Percentiles rank a stretch among this genome's conserved stretches.
Evolutionary conservation across 2,888 invertebrate genomes (phyloP).

Genomic region (Chelonus formosanus): DNA sequence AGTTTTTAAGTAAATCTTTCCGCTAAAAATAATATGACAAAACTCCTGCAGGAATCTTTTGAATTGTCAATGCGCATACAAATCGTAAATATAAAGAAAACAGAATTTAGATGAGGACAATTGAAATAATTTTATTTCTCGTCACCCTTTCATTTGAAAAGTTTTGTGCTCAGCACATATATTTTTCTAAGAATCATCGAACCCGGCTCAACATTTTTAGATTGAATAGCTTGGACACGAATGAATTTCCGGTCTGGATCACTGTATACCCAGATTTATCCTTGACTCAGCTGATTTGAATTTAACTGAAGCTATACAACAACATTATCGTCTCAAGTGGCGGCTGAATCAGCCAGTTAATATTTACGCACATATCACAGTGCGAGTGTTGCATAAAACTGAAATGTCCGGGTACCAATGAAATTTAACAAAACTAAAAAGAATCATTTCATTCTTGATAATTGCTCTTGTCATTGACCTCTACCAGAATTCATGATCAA

Average conservation of each 20-base stretch:
- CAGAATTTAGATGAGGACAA: constrained; percentile 1
- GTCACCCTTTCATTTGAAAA: background rate
- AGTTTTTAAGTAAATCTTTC: constrained; percentile 2
- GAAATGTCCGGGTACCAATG: too few species aligned
- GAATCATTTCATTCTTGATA: too few species aligned
- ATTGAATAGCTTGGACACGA: constrained; percentile 26
- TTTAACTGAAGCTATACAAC: constrained; percentile 18
- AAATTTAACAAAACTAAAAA: too few species aligned
- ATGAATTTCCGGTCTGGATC: constrained; percentile 29
- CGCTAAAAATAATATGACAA: background rate
- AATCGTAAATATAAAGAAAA: constrained; percentile 5
- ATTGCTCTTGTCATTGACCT: too few species aligned
- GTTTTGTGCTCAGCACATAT: background rate
- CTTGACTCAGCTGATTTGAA: constrained; percentile 29
- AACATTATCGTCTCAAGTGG: constrained; percentile 11
- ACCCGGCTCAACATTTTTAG: constrained; percentile 19
- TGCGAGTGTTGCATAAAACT: too few species aligned
- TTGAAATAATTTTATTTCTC: constrained; percentile 1
- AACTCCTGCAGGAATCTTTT: background rate
- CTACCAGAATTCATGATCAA: too few species aligned
- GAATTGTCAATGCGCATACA: constrained; percentile 1
- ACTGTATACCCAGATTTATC: constrained; percentile 20
- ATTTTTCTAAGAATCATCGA: constrained; percentile 22
- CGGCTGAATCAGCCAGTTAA: constrained; percentile 16
- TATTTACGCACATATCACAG: background rate